Percentiles rank a stretch among this genome's conserved stretches.
phyloP scores from a whole-genome alignment of 2,888 invertebrate species.

The Deroplatys truncata region DNA sequence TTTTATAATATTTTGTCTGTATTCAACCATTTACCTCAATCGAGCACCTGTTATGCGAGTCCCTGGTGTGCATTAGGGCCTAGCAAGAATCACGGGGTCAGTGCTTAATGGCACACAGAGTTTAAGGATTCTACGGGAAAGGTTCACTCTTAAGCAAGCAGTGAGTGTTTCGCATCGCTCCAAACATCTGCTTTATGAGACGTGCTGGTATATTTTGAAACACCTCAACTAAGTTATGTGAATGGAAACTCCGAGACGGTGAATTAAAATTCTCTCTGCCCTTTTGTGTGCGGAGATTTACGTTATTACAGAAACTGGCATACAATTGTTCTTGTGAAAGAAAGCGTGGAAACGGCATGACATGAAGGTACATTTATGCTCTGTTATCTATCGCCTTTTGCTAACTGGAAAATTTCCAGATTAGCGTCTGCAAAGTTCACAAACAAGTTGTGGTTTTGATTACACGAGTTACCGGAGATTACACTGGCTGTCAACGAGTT shows the following conservation, averaged over 20 bases:
- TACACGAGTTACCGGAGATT: not conserved
- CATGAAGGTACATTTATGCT: not conserved
- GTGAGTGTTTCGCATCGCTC: too few species aligned
- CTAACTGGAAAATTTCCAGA: not conserved
- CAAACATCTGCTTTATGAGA: too few species aligned
- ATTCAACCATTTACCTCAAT: too few species aligned
- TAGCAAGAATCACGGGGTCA: too few species aligned
- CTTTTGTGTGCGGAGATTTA: not conserved
- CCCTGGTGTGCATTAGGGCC: too few species aligned
- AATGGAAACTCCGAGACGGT: not conserved
- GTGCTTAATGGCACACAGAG: too few species aligned
- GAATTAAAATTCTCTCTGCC: not conserved
- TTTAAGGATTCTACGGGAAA: too few species aligned
- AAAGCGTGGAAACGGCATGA: not conserved
- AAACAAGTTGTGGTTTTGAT: not conserved
- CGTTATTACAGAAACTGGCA: not conserved
- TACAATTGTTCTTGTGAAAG: not conserved
- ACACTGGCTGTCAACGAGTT: not conserved
- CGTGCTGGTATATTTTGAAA: too few species aligned
- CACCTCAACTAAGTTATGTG: too few species aligned
- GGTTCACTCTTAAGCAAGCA: too few species aligned
- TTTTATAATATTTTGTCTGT: too few species aligned
- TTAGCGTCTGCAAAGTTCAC: not conserved
- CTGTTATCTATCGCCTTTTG: not conserved
- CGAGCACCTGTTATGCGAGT: too few species aligned